Evolutionary conservation across 2,888 invertebrate genomes (phyloP), one percentile per base, ranked within the genome.

Genomic region (Platypus cylindrus): DNA sequence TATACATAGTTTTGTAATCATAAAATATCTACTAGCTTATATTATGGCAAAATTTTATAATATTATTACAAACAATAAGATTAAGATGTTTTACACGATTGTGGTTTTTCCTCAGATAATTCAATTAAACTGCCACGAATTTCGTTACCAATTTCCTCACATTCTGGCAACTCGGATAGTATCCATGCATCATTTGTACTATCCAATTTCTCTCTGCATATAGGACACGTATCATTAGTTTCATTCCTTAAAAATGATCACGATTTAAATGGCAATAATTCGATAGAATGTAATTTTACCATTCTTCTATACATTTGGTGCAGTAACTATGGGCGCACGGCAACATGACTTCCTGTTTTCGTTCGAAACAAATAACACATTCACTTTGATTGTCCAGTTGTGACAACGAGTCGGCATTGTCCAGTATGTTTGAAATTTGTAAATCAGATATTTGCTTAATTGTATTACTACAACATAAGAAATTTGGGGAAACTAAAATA

Each of bases 271-370:
- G 12, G 11, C 5, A 9, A 11, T 12, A 25, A 11, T 11, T 20
- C 20, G 9, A 20, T 29, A 38, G 9, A 20, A 20, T 20, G 20
- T 5, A 24, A 24, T 24, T 40, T 36, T 43, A 75, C 81, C 81
- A 81, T 59, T 75, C 73, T 50, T 78, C 75, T 45, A 80, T 78
- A 54, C 81, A 81, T 32, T 68, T 67, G 39, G 70, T 62, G 54
- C 81, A 81, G 58, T 75, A 81, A 47, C 70, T 70, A 54, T 81
- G 81, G 2, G 75, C 64, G 56, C 81, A 81, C 2, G 77, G 75
- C 41, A 81, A 59, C 41, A 74, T 70, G 17, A 78, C 67, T 53
- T 78, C 76, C 1, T 75, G 73, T 49, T 69, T 69, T 34, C 76
- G 60, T 52, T 81, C 79, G 58, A 80, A 68, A 55, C 81, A 81